Evolutionary conservation across 2,113 vertebrate genomes (phyloP), one percentile per base, ranked within the genome.

Genomic region (Notothenia coriiceps): DNA sequence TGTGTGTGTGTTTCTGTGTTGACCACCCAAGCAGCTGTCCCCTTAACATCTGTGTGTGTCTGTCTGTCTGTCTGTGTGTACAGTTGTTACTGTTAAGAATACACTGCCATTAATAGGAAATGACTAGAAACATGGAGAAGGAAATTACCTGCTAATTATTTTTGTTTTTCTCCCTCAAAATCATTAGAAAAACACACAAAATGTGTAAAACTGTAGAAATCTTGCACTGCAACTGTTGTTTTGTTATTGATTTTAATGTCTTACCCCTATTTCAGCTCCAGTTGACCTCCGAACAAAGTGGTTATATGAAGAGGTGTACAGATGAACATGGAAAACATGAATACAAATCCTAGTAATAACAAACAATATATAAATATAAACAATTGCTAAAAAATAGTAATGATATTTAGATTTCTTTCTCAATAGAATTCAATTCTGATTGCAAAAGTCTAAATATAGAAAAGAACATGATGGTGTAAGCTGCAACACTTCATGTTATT

Each of bases 11-110:
- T 60, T 11, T 73, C 46, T 52, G 52, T 72, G 43, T 51, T 49
- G 70, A 54, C 64, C 51, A 63, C 29, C 51, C 51, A 64, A 50
- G 66, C 43, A 70, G 25, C n/a, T 56, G 46, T 65, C 12, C 51
- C 51, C 43, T 57, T 63, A 43, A 12, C 62, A 29, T 51, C 18
- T 66, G 13, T 66, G 5, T 66, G 51, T 9, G 6, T 43, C 18
- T 71, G 50, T 68, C 18, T 71, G 50, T 68, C 22, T 22, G 22
- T 22, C 29, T 69, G 17, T 35, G 2, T n/a, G 10, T 12, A 3
- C 44, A 50, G 12, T 49, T 57, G 79, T 63, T 18, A 51, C n/a
- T 44, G 54, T 14, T 47, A 35, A 54, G 35, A 44, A 43, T 50
- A 57, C 50, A 11, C 54, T 52, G 51, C 20, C 25, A 10, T 51